Evolutionary conservation across 2,113 vertebrate genomes (phyloP), one percentile per base, ranked within the genome.

Genomic region (Gambusia affinis): DNA sequence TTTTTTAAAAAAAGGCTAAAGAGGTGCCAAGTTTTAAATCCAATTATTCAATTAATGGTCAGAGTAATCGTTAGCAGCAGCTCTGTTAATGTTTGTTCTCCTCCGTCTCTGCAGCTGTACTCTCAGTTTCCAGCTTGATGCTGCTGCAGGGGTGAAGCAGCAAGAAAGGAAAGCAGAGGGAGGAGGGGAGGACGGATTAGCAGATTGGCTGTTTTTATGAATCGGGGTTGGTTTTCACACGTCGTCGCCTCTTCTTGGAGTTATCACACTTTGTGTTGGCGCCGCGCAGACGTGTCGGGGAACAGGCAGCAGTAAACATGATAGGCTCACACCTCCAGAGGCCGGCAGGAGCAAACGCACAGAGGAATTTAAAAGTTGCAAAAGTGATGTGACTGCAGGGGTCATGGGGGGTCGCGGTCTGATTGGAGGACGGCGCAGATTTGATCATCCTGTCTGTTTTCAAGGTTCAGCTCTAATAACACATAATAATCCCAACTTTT

Each of bases 101-200:
- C 76, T 73, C 80, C 78, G 73, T 73, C 85, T 74, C 75, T 85
- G 87, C 87, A 86, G 85, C 77, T 72, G 42, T 27, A 70, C 75
- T 81, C 80, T 76, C 67, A 24, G 73, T 78, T 67, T 89, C 69
- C 72, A 79, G 88, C 61, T 77, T 78, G 57, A 69, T 67, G 62
- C 73, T 75, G 82, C 91, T 88, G 91, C 91, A 92, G 89, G 89
- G 90, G 75, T 84, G 33, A 67, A 79, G 84, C 69, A 84, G 78
- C 70, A 71, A 74, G 62, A 39, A 12, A 80, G 30, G 42, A 76
- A 42, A 39, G 63, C 35, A 76, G 19, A 78, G 74, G 67, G 60
- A 60, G 70, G 60, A n/a, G 61, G 57, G 15, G 1, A 47, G 17
- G 17, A 47, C 44, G 14, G 44, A 19, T 47, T 47, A 67, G 73